phyloP scores from a whole-genome alignment of 64 coral and sea anemone species.

The Exaiptasia diaphana region DNA sequence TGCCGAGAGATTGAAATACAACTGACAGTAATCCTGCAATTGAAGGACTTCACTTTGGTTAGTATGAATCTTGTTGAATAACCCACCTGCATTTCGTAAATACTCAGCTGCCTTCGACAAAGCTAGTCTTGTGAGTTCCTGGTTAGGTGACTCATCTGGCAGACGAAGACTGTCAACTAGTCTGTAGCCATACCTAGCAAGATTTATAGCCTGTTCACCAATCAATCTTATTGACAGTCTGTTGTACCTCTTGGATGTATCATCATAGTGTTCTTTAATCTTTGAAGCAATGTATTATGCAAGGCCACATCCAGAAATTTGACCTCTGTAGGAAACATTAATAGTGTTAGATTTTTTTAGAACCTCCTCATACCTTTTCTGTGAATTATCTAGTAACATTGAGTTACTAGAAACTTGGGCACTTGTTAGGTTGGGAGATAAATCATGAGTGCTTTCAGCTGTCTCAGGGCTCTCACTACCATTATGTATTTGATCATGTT shows the following conservation, averaged over 20 bases:
- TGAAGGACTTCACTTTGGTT: background rate
- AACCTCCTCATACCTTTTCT: background rate
- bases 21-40: background rate
- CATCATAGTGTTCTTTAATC: constrained; percentile 48
- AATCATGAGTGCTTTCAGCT: background rate
- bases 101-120: constrained; percentile 19
- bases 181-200: constrained; percentile 7
- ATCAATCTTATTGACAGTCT: constrained; percentile 23
- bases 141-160: background rate
- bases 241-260: constrained; percentile 25
- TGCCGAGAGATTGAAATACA: constrained; percentile 4
- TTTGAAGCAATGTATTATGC: constrained; percentile 49
- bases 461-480: background rate
- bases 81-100: constrained; percentile 44
- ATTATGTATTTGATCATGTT: background rate
- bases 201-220: constrained; percentile 20
- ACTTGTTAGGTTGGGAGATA: background rate
- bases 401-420: background rate
- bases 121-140: constrained; percentile 16
- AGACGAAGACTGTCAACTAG: constrained; percentile 15
- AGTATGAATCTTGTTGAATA: constrained; percentile 55
- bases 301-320: constrained; percentile 43
- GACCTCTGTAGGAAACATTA: background rate
- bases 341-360: background rate
- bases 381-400: background rate